Percentiles rank a stretch among this genome's conserved stretches.
Conservation (phyloP, 2,888 invertebrate species). For the Morpho helenor region DNA sequence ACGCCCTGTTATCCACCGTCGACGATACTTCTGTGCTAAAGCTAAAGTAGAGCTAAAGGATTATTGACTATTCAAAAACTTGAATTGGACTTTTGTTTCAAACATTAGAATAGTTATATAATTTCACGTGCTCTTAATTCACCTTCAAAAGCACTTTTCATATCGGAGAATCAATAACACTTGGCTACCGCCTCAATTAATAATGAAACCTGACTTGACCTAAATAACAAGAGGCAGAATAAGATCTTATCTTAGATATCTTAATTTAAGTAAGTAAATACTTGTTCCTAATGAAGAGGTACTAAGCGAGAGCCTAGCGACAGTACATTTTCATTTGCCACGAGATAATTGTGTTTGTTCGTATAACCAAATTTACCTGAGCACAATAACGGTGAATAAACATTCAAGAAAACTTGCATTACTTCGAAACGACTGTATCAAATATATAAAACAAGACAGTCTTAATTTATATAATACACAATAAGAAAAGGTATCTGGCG, state of each 20-base stretch:
- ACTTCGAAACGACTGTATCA: constrained; percentile 12
- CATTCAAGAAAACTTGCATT: constrained; percentile 12
- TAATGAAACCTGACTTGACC: constrained; percentile 24
- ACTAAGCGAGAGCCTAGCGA: constrained; percentile 46
- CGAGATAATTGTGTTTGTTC: constrained; percentile 30
- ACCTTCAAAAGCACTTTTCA: constrained; percentile 8
- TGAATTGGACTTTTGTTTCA: too few relatives aligned
- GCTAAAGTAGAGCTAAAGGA: too few relatives aligned
- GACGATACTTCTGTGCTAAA: too few relatives aligned
- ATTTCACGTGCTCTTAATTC: background rate
- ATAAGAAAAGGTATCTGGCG: too few relatives aligned
- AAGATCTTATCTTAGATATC: constrained; percentile 33
- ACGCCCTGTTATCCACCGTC: too few relatives aligned
- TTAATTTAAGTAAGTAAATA: constrained; percentile 73
- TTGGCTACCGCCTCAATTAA: constrained; percentile 17
- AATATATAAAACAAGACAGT: constrained; percentile 1
- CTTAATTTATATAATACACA: too few relatives aligned
- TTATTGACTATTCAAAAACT: too few relatives aligned
- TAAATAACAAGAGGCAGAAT: constrained; percentile 18
- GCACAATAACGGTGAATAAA: constrained; percentile 17
- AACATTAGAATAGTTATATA: background rate
- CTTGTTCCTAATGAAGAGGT: constrained; percentile 59
- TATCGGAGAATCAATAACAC: constrained; percentile 13
- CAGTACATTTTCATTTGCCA: constrained; percentile 32
- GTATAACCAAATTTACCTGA: constrained; percentile 29